Evolutionary conservation across 2,888 invertebrate genomes (phyloP), one percentile per base, ranked within the genome.

Genomic region (Drosophila diplacantha): DNA sequence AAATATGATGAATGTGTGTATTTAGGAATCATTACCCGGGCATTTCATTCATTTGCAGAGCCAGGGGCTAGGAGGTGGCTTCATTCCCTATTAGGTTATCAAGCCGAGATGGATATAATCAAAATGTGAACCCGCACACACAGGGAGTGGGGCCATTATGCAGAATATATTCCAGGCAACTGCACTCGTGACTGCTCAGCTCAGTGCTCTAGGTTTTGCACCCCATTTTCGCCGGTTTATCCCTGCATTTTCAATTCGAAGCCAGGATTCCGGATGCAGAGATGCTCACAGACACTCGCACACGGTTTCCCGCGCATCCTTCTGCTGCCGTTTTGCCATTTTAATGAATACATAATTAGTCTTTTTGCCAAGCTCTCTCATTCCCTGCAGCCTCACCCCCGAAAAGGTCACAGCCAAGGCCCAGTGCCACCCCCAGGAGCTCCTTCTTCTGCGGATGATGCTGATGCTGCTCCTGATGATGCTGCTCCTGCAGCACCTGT

Each of bases 271-370:
- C 31, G 52, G 37, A 46, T 44, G 37, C 43, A 34, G 26, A 44
- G 35, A 43, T 38, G 49, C 22, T 39, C 29, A 32, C 44, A 35
- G 35, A 32, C 55, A 44, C 26, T 46, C 56, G 55, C 31, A 43
- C 41, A 7, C 29, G 58, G 16, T 8, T 47, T 11, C 14, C 14
- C 7, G 20, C 22, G 29, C 12, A 44, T 50, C 62, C 47, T 69
- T 65, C 38, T 79, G 72, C 70, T 79, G 72, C 18, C 44, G 44
- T 31, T 81, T 78, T 75, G 72, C 63, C 71, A 72, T 80, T 84
- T 83, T 83, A 84, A 83, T 83, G 83, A 83, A 83, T 84, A 83
- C 72, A 73, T 83, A 84, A 84, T 83, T 83, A 81, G 84, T 80
- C 73, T 74, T 76, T 75, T 82, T 80, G 77, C 82, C 66, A 53